Evolutionary conservation across 2,113 vertebrate genomes (phyloP), one percentile per base, ranked within the genome.

Genomic region (Holacanthus passer): DNA sequence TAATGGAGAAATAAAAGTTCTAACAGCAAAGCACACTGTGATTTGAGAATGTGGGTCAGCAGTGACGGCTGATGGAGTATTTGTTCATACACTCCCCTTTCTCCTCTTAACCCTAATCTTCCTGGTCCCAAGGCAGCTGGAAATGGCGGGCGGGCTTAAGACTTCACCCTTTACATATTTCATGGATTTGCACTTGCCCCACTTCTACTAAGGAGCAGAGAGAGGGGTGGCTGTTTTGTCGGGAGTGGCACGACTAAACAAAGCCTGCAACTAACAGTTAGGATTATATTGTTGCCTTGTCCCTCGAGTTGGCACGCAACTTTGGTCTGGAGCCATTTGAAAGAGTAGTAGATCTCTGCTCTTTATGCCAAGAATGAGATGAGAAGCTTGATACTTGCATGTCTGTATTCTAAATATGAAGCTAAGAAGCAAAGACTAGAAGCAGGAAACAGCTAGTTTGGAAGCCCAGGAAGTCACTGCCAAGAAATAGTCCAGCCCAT

Each of bases 91-190:
- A 45, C 55, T 32, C 14, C 76, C 41, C 63, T 63, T 62, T 78
- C 53, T 82, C 73, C 48, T 77, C 78, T 77, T 87, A 87, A 83
- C 79, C 77, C 70, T 84, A 86, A 84, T 89, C 79, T 81, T 50
- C 27, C 53, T 63, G 53, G 67, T 88, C 79, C 77, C 64, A 16
- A 43, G 77, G 29, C 55, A 68, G 75, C 60, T 77, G 66, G 35
- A 87, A 82, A 89, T 63, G 78, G 63, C n/a, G 10, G 60, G 75
- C 68, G 63, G 77, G 58, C 86, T 89, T 68, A 82, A 86, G 80
- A 73, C 53, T 79, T 79, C 24, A 53, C 59, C 80, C 87, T 64
- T 70, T 92, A 87, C 85, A 94, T 93, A 89, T 94, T 94, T 92
- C 67, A 92, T 87, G 82, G 81, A 77, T 88, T 90, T 89, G 67